Evolutionary conservation across 2,797 vertebrate species (phyloP), one percentile per base, ranked within the genome.

Genomic region (Carcharodon carcharias): DNA sequence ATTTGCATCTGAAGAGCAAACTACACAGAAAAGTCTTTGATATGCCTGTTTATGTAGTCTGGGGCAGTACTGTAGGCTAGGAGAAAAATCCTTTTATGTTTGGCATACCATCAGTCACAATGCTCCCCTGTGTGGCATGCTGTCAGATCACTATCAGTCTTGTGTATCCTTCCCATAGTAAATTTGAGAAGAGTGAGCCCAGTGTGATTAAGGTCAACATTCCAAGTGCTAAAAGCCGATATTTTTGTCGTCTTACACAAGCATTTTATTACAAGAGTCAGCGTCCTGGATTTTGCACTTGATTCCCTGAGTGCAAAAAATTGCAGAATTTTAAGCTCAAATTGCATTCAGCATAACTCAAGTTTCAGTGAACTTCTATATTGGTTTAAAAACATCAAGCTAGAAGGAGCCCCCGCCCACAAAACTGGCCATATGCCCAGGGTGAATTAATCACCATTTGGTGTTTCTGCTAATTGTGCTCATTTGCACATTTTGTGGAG

Each of bases 191-290:
- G 40, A 69, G 92, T 67, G 93, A 71, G 8, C 23, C n/a, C 65
- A 45, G 23, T 95, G 93, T 95, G 63, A 93, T 93, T 93, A 18
- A 93, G 91, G 63, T 95, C 92, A 95, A 28, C 2, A 12, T 69
- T 54, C 63, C 69, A 40, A 26, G 63, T 9, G 21, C 61, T 69
- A 26, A n/a, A 28, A 69, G 63, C 3, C 31, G 61, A 12, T 5
- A 91, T 61, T 21, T 91, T 6, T 58, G 88, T 11, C 28, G 3
- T 89, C 28, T 12, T 56, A 58, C 54, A 35, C 28, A 54, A 31
- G 9, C 26, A 89, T 58, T 61, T 58, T 56, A 61, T 91, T 35
- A 16, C 14, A 16, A 16, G 14, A 91, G 56, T 18, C 4, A 35
- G 56, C 2, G 8, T 5, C 18, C 50, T 26, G 50, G 50, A 89